Conservation (phyloP, 2,888 invertebrate genomes). For the Chloroclysta siterata region DNA sequence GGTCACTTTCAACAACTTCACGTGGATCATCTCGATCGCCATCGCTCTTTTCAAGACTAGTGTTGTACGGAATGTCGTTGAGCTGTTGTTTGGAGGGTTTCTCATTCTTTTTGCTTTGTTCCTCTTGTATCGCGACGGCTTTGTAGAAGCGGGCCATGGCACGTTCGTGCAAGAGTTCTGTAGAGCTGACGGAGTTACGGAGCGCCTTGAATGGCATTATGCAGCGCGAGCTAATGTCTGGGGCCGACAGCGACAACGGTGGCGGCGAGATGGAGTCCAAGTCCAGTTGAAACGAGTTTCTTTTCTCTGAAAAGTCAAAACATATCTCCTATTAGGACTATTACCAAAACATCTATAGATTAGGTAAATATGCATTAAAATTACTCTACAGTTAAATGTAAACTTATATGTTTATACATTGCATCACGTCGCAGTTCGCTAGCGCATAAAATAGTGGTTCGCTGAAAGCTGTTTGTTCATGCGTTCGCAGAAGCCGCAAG, state of each 20-base stretch:
- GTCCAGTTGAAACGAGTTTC: slow-evolving; percentile 86
- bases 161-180: slow-evolving; percentile 92
- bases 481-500: slow-evolving; percentile 39
- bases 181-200: slow-evolving; percentile 91
- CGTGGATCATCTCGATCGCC: slow-evolving; percentile 42
- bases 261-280: slow-evolving; percentile 89
- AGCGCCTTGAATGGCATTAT: slow-evolving; percentile 85
- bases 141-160: slow-evolving; percentile 93
- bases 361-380: not conserved
- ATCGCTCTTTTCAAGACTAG: slow-evolving; percentile 46
- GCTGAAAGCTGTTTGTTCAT: slow-evolving; percentile 44
- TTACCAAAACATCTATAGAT: not conserved
- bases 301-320: slow-evolving; percentile 62
- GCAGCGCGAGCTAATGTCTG: slow-evolving; percentile 87
- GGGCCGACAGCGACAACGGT: slow-evolving; percentile 92
- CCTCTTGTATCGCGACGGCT: slow-evolving; percentile 90
- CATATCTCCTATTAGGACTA: not conserved
- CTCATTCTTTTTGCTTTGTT: slow-evolving; percentile 74
- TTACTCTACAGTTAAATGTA: not conserved
- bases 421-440: slow-evolving; percentile 23
- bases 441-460: slow-evolving; percentile 38
- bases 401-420: slow-evolving; percentile 1
- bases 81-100: slow-evolving; percentile 49
- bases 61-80: slow-evolving; percentile 71
- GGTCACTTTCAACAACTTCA: slow-evolving; percentile 24